Conservation (phyloP, 2,113 vertebrate genomes). For the Archocentrus centrarchus region DNA sequence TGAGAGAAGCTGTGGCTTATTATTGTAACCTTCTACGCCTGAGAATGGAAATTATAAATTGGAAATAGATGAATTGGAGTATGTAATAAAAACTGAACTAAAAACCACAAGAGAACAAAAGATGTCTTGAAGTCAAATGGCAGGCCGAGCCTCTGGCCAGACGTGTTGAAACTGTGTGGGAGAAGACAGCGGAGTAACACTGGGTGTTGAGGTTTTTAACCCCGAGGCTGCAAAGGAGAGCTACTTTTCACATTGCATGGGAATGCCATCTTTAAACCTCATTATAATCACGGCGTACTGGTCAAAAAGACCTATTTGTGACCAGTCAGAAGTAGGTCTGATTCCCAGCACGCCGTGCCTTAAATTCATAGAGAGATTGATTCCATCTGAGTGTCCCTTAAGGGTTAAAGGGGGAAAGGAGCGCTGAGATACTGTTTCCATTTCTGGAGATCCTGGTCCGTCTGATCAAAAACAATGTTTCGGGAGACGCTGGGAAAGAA, state of each 20-base stretch:
- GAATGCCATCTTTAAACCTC: conserved; percentile 65
- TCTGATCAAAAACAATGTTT: conserved; percentile 59
- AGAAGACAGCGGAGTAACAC: conserved; percentile 34
- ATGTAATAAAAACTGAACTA: conserved; percentile 61
- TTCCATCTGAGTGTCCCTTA: not conserved
- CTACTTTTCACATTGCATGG: conserved; percentile 32
- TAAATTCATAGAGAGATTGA: not conserved
- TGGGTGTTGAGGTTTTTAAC: conserved; percentile 48
- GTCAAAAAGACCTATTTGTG: not conserved
- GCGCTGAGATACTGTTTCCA: conserved; percentile 38
- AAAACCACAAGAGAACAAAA: conserved; percentile 73
- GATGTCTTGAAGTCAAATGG: conserved; percentile 44
- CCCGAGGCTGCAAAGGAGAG: conserved; percentile 1
- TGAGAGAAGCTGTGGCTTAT: conserved; percentile 66
- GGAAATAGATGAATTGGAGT: conserved; percentile 71
- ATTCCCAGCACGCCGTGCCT: not conserved
- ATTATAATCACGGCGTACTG: conserved; percentile 30
- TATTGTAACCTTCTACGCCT: conserved; percentile 76
- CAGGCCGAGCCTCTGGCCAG: conserved; percentile 29
- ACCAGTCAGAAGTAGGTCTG: conserved; percentile 4
- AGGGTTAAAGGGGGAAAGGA: conserved; percentile 23
- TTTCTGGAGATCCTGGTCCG: conserved; percentile 29
- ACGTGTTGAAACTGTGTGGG: conserved; percentile 61
- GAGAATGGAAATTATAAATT: conserved; percentile 72
- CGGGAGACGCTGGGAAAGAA: conserved; percentile 51